A percentile compares a stretch with the other conserved stretches of the same genome.
These are phyloP conservation scores for Columbina picui DNA, from an alignment of 2,113 vertebrate species.

Conservation along the genomic window DNA sequence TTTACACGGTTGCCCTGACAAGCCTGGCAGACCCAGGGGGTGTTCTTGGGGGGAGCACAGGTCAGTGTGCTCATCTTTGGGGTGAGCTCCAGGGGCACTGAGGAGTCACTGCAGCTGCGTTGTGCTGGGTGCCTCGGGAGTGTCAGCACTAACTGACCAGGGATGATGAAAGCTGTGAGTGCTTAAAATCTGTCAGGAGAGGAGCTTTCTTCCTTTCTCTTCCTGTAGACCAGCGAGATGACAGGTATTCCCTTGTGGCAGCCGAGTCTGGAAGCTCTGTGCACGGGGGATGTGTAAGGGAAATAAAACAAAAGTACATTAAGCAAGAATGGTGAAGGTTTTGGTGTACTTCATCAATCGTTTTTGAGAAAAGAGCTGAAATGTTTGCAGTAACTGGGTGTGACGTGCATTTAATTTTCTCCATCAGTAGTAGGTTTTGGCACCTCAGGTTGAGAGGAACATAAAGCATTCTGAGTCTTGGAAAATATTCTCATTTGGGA, in stretches of 20 bases:
- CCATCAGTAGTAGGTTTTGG: background rate
- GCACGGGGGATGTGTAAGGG: background rate
- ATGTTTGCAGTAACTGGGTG: background rate
- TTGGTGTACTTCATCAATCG: background rate
- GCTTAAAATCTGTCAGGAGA: background rate
- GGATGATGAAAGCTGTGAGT: background rate
- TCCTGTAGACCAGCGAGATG: background rate
- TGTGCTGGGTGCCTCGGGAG: background rate
- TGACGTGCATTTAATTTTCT: background rate
- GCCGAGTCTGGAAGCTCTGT: background rate
- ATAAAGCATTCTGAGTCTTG: background rate
- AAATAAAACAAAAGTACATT: background rate
- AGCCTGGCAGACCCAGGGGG: background rate
- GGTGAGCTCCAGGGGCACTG: accelerated
- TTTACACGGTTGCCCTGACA: background rate
- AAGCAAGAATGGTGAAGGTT: background rate
- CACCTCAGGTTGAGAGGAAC: background rate
- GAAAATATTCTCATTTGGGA: background rate
- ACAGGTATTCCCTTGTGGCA: background rate
- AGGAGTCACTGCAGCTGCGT: background rate
- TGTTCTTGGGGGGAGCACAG: accelerated
- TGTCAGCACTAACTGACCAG: background rate
- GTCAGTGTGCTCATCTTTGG: background rate
- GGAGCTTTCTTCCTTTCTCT: background rate
- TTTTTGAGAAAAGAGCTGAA: background rate